phyloP scores from a whole-genome alignment of 1,140 invertebrate species.

The Zaprionus lachaisei region DNA sequence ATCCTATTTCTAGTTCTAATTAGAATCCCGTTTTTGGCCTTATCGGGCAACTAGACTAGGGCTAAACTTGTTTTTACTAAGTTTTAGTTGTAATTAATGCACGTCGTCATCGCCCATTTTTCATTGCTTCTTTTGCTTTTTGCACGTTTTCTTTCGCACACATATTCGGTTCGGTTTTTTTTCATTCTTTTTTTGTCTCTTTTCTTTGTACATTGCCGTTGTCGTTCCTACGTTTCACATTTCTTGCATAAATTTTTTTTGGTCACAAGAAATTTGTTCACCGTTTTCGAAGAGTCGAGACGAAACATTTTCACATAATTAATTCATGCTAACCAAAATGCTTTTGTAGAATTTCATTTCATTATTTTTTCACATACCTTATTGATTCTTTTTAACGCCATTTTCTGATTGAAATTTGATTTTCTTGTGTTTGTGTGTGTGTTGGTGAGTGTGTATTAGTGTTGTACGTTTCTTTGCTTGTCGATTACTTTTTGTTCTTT shows the following conservation, averaged over 20 bases:
- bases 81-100: constrained; percentile 64
- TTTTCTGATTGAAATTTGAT: constrained; percentile 86
- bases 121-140: constrained; percentile 55
- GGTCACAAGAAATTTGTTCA: constrained; percentile 61
- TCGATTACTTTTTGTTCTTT: constrained; percentile 74
- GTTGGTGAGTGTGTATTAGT: constrained; percentile 66
- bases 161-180: constrained; percentile 77
- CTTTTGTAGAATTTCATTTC: constrained; percentile 49
- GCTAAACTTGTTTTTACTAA: constrained; percentile 54
- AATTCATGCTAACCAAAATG: constrained; percentile 38
- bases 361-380: constrained; percentile 90
- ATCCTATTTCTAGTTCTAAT: constrained; percentile 44
- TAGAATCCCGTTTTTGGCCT: constrained; percentile 25
- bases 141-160: constrained; percentile 85
- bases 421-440: constrained; percentile 77
- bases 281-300: constrained; percentile 31
- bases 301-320: constrained; percentile 40
- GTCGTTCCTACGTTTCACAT: constrained; percentile 80
- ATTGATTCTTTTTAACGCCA: constrained; percentile 98
- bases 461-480: constrained; percentile 65
- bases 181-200: constrained; percentile 43
- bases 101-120: constrained; percentile 71
- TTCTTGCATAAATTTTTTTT: constrained; percentile 84
- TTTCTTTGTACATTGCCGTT: constrained; percentile 65
- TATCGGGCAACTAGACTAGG: constrained; percentile 14